Conservation (phyloP, 1,140 invertebrate genomes). For the Drosophila willistoni region DNA sequence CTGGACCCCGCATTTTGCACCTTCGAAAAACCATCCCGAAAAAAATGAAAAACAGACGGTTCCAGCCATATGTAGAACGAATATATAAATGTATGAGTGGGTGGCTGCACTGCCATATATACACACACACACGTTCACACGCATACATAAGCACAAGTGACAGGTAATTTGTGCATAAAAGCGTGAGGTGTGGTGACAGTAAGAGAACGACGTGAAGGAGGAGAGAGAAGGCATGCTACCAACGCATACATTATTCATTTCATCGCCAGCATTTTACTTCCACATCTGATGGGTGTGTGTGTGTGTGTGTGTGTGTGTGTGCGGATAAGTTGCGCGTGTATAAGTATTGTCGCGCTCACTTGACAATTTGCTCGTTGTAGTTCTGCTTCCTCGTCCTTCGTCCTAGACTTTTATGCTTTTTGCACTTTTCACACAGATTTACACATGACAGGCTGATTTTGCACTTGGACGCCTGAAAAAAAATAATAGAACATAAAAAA, state of each 20-base stretch:
- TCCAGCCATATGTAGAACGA: conserved; percentile 27
- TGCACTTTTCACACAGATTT: conserved; percentile 58
- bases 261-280: conserved; percentile 48
- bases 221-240: conserved; percentile 26
- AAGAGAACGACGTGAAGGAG: background rate
- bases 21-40: conserved; percentile 16
- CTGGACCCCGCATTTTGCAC: conserved; percentile 19
- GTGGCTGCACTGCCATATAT: conserved; percentile 40
- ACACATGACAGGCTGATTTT: conserved; percentile 30
- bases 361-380: conserved; percentile 58
- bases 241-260: conserved; percentile 71
- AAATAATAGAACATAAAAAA: background rate
- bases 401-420: conserved; percentile 40
- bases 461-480: conserved; percentile 4
- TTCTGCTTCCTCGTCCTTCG: conserved; percentile 10
- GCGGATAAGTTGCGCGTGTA: background rate
- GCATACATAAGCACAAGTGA: conserved; percentile 70
- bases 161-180: conserved; percentile 77
- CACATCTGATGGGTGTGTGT: background rate
- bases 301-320: background rate
- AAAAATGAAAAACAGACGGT: conserved; percentile 14
- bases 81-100: conserved; percentile 10
- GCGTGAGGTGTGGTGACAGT: conserved; percentile 39
- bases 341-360: conserved; percentile 33
- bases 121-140: conserved; percentile 56